Evolutionary conservation across 1,140 invertebrate species (phyloP).

Genomic region (Ips nitidus): DNA sequence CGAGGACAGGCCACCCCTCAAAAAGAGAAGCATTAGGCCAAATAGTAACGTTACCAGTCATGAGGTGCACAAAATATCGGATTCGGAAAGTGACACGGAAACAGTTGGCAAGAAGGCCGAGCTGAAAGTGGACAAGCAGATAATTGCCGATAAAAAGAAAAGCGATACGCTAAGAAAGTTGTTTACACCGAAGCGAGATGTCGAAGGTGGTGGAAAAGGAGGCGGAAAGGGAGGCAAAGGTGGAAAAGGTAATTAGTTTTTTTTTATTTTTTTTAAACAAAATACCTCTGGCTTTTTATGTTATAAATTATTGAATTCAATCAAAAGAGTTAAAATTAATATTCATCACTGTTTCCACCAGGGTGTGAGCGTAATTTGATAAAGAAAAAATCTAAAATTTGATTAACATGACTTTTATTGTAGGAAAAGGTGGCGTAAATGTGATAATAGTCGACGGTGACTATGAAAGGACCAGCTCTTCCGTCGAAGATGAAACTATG

Average conservation of each 20-base stretch:
- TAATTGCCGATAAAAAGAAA: conserved; percentile 70
- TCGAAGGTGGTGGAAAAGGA: conserved; percentile 54
- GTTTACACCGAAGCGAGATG: conserved; percentile 57
- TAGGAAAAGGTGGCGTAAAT: conserved; percentile 47
- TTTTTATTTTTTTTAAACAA: background rate
- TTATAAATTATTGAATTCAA: too few species aligned
- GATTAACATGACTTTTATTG: conserved; percentile 5
- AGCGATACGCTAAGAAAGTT: conserved; percentile 67
- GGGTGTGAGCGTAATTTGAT: too few species aligned
- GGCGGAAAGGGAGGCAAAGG: conserved; percentile 60
- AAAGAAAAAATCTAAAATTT: too few species aligned
- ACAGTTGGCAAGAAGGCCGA: conserved; percentile 19
- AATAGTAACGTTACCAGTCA: conserved; percentile 8
- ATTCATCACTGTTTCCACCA: too few species aligned
- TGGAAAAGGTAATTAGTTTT: conserved; percentile 51
- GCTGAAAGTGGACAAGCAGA: conserved; percentile 57
- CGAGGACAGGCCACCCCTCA: conserved; percentile 39
- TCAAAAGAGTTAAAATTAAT: too few species aligned
- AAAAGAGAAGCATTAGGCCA: conserved; percentile 8
- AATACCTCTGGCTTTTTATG: too few species aligned
- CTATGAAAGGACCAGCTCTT: conserved; percentile 49
- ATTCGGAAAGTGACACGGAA: conserved; percentile 37
- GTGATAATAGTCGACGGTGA: conserved; percentile 49
- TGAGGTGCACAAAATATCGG: conserved; percentile 29
- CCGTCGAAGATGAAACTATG: conserved; percentile 49